Evolutionary conservation across 2,797 vertebrate genomes (phyloP).

Genomic region (Anisognathus igniventris): DNA sequence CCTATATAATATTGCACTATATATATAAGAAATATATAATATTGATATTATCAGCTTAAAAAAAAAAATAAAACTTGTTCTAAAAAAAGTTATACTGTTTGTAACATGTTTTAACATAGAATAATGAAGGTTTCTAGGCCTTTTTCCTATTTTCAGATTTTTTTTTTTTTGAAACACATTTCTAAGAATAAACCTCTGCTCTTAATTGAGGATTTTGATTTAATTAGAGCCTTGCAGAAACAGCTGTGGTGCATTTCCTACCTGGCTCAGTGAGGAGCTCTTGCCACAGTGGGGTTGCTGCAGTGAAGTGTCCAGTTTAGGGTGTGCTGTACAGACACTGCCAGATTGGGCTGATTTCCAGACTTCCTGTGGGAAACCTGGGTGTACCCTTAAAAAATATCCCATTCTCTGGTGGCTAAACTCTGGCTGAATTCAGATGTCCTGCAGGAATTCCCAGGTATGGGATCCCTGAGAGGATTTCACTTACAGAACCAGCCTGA

Average conservation of each 20-base stretch:
- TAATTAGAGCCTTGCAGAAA: neutral
- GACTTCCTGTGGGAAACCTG: neutral
- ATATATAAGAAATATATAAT: neutral
- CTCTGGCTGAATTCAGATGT: neutral
- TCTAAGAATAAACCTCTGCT: rapidly evolving
- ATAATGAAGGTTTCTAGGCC: neutral
- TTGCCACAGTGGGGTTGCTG: neutral
- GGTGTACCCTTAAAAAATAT: neutral
- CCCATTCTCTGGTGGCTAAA: neutral
- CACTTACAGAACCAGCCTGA: neutral
- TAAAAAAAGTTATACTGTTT: neutral
- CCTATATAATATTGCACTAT: too few species aligned
- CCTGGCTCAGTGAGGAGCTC: neutral
- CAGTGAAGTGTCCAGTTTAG: neutral
- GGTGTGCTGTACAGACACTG: neutral
- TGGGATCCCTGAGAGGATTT: neutral
- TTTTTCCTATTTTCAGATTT: neutral
- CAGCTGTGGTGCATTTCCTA: neutral
- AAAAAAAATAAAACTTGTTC: neutral
- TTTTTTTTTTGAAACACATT: neutral
- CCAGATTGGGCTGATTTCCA: neutral
- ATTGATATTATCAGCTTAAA: neutral
- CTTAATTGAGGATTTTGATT: neutral
- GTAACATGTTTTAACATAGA: neutral
- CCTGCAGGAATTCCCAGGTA: neutral